Percentiles rank a stretch among this genome's conserved stretches.
Evolutionary conservation across 2,797 vertebrate genomes (phyloP).

Genomic region (Odontamblyopus lacepedii): DNA sequence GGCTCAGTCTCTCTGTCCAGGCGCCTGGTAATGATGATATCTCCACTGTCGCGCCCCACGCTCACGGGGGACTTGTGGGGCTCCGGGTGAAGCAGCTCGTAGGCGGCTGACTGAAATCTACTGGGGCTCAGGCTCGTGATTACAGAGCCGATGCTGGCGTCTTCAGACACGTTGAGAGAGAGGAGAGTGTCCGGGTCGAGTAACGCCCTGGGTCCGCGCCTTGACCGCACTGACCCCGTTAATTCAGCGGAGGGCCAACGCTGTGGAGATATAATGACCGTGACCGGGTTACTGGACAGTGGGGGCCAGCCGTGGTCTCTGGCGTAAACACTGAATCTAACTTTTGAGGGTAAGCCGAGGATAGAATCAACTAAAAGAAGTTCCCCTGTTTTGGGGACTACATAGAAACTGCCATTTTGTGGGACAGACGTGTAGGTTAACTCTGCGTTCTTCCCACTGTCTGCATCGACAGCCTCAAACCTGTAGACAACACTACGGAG

Average conservation of each 20-base stretch:
- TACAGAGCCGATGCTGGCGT: conserved; percentile 78
- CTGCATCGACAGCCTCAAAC: conserved; percentile 79
- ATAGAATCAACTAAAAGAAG: conserved; percentile 87
- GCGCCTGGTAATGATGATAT: conserved; percentile 75
- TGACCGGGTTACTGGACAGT: conserved; percentile 76
- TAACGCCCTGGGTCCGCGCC: conserved; percentile 59
- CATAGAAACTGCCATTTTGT: conserved; percentile 83
- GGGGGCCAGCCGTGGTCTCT: conserved; percentile 84
- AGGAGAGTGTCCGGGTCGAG: conserved; percentile 61
- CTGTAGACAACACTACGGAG: conserved; percentile 80
- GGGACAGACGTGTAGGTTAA: conserved; percentile 81
- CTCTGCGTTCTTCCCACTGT: conserved; percentile 86
- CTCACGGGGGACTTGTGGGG: conserved; percentile 74
- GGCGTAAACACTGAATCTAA: conserved; percentile 79
- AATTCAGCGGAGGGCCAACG: conserved; percentile 48
- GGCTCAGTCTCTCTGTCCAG: conserved; percentile 84
- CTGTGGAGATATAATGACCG: conserved; percentile 77
- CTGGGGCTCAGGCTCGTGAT: conserved; percentile 76
- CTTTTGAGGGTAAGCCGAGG: conserved; percentile 73
- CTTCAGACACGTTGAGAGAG: conserved; percentile 80
- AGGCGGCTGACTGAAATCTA: conserved; percentile 75
- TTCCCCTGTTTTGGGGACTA: conserved; percentile 88
- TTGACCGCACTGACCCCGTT: conserved; percentile 33
- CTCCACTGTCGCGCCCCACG: conserved; percentile 82
- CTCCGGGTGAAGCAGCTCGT: conserved; percentile 81